phyloP scores from a whole-genome alignment of 2,888 invertebrate species.

The Polyploca ridens region DNA sequence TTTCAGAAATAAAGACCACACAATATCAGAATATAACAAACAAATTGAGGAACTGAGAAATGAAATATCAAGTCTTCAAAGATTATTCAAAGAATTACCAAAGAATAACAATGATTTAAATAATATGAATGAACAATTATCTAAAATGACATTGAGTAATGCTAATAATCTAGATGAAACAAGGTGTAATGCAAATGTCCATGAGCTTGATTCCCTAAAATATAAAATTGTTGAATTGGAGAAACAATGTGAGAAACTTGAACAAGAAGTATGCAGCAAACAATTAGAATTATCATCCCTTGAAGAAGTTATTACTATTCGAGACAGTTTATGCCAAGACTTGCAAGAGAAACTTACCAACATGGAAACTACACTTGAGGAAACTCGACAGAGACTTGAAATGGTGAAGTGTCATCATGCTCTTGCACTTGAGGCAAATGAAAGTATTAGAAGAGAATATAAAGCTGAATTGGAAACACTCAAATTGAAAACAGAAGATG shows the following conservation, averaged over 20 bases:
- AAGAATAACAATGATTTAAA: slow-evolving; percentile 43
- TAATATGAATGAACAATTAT: slow-evolving; percentile 47
- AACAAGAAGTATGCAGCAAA: slow-evolving; percentile 69
- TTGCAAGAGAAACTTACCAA: slow-evolving; percentile 72
- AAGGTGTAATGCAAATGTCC: slow-evolving; percentile 19
- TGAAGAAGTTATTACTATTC: slow-evolving; percentile 73
- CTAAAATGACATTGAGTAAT: slow-evolving; percentile 29
- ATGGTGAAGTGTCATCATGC: slow-evolving; percentile 82
- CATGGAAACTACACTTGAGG: slow-evolving; percentile 64
- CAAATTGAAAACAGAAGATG: slow-evolving; percentile 75
- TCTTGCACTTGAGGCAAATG: slow-evolving; percentile 78
- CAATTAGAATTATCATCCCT: slow-evolving; percentile 72
- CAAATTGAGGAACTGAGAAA: slow-evolving; percentile 75
- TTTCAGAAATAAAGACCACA: slow-evolving; percentile 75
- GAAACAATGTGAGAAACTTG: slow-evolving; percentile 65
- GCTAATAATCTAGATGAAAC: slow-evolving; percentile 18
- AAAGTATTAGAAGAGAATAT: slow-evolving; percentile 78
- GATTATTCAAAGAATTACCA: slow-evolving; percentile 41
- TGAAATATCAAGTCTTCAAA: slow-evolving; percentile 61
- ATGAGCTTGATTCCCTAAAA: slow-evolving; percentile 49
- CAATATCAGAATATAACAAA: slow-evolving; percentile 71
- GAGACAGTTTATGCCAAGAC: slow-evolving; percentile 76
- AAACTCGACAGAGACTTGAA: slow-evolving; percentile 74
- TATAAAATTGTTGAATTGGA: slow-evolving; percentile 59
- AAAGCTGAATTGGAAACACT: slow-evolving; percentile 75